A percentile compares a stretch with the other conserved stretches of the same genome.
phyloP scores from a whole-genome alignment of 2,888 invertebrate species.

The Nephrocerus scutellatus region DNA sequence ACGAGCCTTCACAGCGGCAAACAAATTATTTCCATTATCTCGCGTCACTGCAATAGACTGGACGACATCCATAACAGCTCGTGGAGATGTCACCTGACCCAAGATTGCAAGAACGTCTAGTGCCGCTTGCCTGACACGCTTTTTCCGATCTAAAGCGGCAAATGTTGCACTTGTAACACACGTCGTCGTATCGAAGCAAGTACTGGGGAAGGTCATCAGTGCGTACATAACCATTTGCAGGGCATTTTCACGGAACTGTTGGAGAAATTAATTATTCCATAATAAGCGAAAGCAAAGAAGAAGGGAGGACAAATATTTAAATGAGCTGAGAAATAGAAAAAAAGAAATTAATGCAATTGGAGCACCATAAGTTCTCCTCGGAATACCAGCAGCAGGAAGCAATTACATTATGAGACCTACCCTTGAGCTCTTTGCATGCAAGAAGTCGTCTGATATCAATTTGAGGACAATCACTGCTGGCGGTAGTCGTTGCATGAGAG shows the following conservation, averaged over 20 bases:
- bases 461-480: constrained; percentile 47
- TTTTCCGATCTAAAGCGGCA: constrained; percentile 55
- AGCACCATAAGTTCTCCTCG: constrained; percentile 6
- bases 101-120: constrained; percentile 73
- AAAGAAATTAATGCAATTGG: constrained; percentile 18
- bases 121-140: constrained; percentile 68
- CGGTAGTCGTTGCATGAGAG: constrained; percentile 47
- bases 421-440: constrained; percentile 47
- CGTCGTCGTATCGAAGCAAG: constrained; percentile 58
- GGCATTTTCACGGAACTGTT: constrained; percentile 63
- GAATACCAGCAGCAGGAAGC: background rate
- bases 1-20: constrained; percentile 66
- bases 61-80: constrained; percentile 59
- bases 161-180: constrained; percentile 44
- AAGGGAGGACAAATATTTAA: background rate
- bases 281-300: constrained; percentile 2
- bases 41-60: constrained; percentile 48
- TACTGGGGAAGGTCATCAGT: constrained; percentile 69
- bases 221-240: constrained; percentile 70
- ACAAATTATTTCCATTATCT: constrained; percentile 52
- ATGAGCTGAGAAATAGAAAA: background rate
- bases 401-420: constrained; percentile 26
- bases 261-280: no score
- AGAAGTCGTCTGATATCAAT: constrained; percentile 45
- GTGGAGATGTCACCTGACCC: constrained; percentile 62